Evolutionary conservation across 1,140 invertebrate species (phyloP).

Genomic region (Laupala kohalensis): DNA sequence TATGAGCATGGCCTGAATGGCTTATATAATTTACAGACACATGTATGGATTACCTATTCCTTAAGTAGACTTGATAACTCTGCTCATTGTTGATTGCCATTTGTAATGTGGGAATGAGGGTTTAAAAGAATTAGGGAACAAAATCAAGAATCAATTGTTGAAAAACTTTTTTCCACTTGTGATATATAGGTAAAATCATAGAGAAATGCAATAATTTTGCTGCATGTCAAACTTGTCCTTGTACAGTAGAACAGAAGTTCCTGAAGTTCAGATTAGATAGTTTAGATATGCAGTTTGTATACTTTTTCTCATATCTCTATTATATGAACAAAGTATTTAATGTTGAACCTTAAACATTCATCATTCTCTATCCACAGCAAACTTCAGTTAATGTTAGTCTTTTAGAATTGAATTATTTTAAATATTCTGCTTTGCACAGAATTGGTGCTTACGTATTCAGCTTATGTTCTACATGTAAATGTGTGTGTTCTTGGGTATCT

Average conservation of each 20-base stretch:
- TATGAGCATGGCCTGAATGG: constrained; percentile 5
- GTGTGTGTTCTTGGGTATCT: no score
- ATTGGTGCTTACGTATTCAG: background rate
- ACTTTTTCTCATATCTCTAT: background rate
- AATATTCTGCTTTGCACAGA: background rate
- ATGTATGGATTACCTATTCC: background rate
- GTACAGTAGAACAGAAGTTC: background rate
- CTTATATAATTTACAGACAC: background rate
- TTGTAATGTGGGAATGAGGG: background rate
- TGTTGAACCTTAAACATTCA: background rate
- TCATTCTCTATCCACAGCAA: no score
- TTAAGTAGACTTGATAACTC: background rate
- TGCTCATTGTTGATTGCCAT: background rate
- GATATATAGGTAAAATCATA: constrained; percentile 8
- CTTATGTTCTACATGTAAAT: no score
- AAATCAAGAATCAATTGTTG: constrained; percentile 8
- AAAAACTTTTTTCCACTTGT: constrained; percentile 11
- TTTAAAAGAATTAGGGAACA: background rate
- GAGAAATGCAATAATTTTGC: constrained; percentile 10
- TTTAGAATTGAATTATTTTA: background rate
- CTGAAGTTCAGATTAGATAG: background rate
- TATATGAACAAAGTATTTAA: background rate
- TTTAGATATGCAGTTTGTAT: background rate
- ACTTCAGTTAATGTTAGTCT: background rate
- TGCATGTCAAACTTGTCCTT: constrained; percentile 5